These are phyloP conservation scores for Drosophila helvetica DNA, from an alignment of 2,888 invertebrate species.

Conservation along the genomic window DNA sequence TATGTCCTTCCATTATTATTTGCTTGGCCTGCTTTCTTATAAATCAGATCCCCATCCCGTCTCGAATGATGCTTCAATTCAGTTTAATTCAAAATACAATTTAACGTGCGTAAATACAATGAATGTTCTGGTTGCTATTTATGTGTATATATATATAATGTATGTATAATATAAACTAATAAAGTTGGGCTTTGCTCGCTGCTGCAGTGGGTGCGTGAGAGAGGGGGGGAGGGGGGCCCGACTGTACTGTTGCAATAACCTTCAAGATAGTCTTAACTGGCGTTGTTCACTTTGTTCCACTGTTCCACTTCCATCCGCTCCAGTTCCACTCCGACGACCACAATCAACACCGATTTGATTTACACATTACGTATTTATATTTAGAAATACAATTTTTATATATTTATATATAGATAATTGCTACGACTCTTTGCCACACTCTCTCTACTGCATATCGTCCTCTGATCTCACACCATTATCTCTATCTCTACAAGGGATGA, in stretches of 20 bases:
- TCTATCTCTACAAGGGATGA: slow-evolving; percentile 33
- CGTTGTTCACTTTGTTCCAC: slow-evolving; percentile 11
- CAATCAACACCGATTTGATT: slow-evolving; percentile 35
- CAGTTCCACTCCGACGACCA: slow-evolving; percentile 10
- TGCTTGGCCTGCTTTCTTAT: slow-evolving; percentile 15
- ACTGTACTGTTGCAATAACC: slow-evolving; percentile 8
- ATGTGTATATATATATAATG: slow-evolving; percentile 10
- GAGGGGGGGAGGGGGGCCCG: neutral
- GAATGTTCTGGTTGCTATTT: slow-evolving; percentile 34
- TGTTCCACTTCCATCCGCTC: neutral
- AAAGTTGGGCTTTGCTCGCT: slow-evolving; percentile 16
- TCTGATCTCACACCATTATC: slow-evolving; percentile 9
- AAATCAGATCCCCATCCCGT: slow-evolving; percentile 9
- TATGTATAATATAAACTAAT: slow-evolving; percentile 28
- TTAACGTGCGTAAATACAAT: slow-evolving; percentile 48
- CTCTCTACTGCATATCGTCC: slow-evolving; percentile 1
- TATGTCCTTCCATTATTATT: neutral
- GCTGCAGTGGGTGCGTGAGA: slow-evolving; percentile 9
- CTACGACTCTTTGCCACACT: slow-evolving; percentile 22
- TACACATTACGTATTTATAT: slow-evolving; percentile 42
- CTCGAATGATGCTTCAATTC: slow-evolving; percentile 47
- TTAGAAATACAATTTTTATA: slow-evolving; percentile 41
- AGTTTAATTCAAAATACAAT: slow-evolving; percentile 48
- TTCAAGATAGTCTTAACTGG: slow-evolving; percentile 16
- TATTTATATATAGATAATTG: slow-evolving; percentile 41